Evolutionary conservation across 2,888 invertebrate genomes (phyloP).

Genomic region (Mantis religiosa): DNA sequence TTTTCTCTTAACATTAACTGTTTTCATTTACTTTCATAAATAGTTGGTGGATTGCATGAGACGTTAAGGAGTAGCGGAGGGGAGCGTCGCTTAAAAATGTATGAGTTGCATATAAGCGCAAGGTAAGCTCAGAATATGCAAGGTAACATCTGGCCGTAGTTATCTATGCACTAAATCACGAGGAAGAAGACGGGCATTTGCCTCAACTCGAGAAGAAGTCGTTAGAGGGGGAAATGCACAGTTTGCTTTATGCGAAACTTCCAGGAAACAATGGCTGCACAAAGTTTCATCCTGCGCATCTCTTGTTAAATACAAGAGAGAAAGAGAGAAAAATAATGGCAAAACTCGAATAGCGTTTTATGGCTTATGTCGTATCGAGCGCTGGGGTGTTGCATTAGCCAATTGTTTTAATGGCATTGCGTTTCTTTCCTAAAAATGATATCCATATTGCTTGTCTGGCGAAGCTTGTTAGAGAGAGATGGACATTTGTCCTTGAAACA

Average conservation of each 20-base stretch:
- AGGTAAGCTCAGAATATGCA: too few relatives aligned
- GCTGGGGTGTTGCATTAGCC: background rate
- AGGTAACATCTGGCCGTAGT: background rate
- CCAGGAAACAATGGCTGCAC: too few relatives aligned
- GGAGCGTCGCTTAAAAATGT: background rate
- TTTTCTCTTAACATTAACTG: too few relatives aligned
- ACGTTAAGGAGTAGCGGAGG: too few relatives aligned
- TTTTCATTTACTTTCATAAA: too few relatives aligned
- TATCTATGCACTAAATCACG: background rate
- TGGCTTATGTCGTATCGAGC: background rate
- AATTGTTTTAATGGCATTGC: background rate
- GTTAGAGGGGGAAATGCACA: background rate
- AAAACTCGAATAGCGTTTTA: background rate
- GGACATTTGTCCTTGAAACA: background rate
- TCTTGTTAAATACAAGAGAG: background rate
- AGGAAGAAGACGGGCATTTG: too few relatives aligned
- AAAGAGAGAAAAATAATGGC: background rate
- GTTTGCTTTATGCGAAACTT: background rate
- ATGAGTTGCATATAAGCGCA: background rate
- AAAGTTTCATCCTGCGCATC: background rate
- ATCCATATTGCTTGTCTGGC: background rate
- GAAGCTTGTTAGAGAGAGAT: background rate
- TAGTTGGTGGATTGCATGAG: too few relatives aligned
- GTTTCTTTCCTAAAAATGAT: background rate
- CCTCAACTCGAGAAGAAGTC: background rate